phyloP scores from a whole-genome alignment of 2,888 invertebrate genomes.

The Dendrolimus pini region DNA sequence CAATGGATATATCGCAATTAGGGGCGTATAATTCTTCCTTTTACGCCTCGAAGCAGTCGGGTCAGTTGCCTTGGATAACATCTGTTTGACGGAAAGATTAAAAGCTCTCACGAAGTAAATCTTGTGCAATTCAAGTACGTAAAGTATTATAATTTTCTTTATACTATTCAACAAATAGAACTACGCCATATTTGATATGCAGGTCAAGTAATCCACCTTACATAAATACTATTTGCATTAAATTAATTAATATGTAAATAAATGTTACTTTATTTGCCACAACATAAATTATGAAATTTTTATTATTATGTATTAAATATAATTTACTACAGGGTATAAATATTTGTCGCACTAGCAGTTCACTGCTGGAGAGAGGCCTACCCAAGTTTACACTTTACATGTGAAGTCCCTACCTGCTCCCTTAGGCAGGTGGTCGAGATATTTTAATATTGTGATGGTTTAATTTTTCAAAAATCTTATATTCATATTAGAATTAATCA shows the following conservation, averaged over 20 bases:
- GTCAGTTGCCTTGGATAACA: conserved; percentile 56
- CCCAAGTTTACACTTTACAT: no score
- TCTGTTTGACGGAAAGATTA: conserved; percentile 63
- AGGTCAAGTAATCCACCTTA: conserved; percentile 3
- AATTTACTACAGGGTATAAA: no score
- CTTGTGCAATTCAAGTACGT: background rate
- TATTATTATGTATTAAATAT: background rate
- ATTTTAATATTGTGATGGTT: no score
- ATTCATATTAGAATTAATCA: no score
- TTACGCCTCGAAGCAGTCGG: conserved; percentile 50
- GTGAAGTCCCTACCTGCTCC: no score
- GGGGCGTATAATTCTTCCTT: conserved; percentile 65
- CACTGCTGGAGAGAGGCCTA: no score
- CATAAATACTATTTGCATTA: conserved; percentile 23
- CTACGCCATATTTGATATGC: conserved; percentile 2
- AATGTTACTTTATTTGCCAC: conserved; percentile 1
- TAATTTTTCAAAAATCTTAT: no score
- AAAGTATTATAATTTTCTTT: background rate
- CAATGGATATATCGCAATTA: conserved; percentile 69
- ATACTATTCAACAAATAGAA: conserved; percentile 30
- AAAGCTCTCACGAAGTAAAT: conserved; percentile 40
- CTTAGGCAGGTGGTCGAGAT: no score
- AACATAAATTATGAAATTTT: background rate
- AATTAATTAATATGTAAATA: conserved; percentile 7
- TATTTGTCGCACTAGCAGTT: no score